A percentile compares a stretch with the other conserved stretches of the same genome.
These are phyloP conservation scores for Elysia crispata DNA, from an alignment of 2,888 invertebrate species.

Conservation along the genomic window DNA sequence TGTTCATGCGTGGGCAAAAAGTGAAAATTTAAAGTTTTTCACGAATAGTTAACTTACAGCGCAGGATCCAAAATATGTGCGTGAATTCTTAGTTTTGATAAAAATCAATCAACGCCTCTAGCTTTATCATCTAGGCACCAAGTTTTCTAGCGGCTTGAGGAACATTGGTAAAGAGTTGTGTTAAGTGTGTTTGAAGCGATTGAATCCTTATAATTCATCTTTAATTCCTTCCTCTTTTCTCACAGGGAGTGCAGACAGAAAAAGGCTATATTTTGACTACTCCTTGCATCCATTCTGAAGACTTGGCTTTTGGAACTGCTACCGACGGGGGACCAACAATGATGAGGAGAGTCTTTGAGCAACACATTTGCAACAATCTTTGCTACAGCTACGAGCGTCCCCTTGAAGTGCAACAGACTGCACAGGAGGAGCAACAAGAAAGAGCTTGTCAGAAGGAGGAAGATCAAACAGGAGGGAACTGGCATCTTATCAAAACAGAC, in stretches of 20 bases:
- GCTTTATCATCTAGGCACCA: no score
- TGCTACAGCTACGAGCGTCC: slow-evolving; percentile 44
- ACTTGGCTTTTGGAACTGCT: slow-evolving; percentile 41
- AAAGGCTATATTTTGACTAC: slow-evolving; percentile 54
- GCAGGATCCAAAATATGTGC: no score
- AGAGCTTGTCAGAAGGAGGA: not conserved
- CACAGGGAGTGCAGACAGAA: slow-evolving; percentile 53
- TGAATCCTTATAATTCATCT: no score
- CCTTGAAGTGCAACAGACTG: not conserved
- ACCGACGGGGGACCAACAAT: slow-evolving; percentile 51
- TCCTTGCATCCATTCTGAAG: slow-evolving; percentile 53
- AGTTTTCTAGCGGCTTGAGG: no score
- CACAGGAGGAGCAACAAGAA: not conserved
- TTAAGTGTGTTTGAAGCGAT: no score
- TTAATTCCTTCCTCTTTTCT: no score
- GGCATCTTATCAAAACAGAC: not conserved
- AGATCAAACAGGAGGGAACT: not conserved
- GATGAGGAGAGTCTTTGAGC: slow-evolving; percentile 50
- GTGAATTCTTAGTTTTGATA: no score
- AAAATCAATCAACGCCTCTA: no score
- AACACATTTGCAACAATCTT: slow-evolving; percentile 54
- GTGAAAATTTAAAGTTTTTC: no score
- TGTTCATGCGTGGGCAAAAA: no score
- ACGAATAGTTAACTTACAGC: no score
- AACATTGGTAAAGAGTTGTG: no score